Conservation (phyloP, 2,888 invertebrate species). For the Pocota personata region DNA sequence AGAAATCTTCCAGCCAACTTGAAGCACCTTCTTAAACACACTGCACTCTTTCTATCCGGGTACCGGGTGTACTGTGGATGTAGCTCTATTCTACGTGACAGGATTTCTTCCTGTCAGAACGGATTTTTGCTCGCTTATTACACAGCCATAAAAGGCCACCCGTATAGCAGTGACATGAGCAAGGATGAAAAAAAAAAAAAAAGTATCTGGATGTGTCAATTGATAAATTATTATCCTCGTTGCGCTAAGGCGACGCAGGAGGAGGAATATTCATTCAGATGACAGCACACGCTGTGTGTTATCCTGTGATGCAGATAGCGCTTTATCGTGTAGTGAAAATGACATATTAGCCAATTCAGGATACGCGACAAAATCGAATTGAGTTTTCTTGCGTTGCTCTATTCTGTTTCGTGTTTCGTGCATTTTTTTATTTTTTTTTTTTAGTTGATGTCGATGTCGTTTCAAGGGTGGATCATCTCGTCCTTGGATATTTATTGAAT, state of each 20-base stretch:
- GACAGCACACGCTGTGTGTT: slow-evolving; percentile 49
- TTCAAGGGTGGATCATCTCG: slow-evolving; percentile 55
- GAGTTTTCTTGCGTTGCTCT: slow-evolving; percentile 28
- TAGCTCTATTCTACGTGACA: slow-evolving; percentile 63
- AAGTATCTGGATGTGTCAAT: slow-evolving; percentile 66
- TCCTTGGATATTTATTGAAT: slow-evolving; percentile 65
- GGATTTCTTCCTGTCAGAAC: slow-evolving; percentile 70
- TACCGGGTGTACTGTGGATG: background rate
- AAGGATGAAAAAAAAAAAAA: slow-evolving; percentile 19
- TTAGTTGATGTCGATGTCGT: slow-evolving; percentile 21
- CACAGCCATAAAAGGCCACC: slow-evolving; percentile 65
- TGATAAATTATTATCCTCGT: slow-evolving; percentile 72
- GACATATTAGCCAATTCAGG: slow-evolving; percentile 64
- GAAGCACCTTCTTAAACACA: slow-evolving; percentile 26
- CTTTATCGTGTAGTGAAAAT: slow-evolving; percentile 61
- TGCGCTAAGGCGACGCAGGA: slow-evolving; percentile 44
- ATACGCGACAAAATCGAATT: slow-evolving; percentile 62
- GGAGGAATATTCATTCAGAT: slow-evolving; percentile 44
- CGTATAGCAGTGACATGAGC: slow-evolving; percentile 36
- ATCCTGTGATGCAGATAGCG: slow-evolving; percentile 59
- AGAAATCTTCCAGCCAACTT: slow-evolving; percentile 25
- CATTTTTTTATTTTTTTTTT: slow-evolving; percentile 12
- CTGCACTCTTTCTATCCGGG: slow-evolving; percentile 20
- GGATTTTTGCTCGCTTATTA: slow-evolving; percentile 66
- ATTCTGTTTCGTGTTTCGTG: slow-evolving; percentile 1